Percentiles rank a stretch among this genome's conserved stretches.
These are phyloP conservation scores for Vulpes ferrilata DNA, from an alignment of 2,113 vertebrate species.

Conservation along the genomic window DNA sequence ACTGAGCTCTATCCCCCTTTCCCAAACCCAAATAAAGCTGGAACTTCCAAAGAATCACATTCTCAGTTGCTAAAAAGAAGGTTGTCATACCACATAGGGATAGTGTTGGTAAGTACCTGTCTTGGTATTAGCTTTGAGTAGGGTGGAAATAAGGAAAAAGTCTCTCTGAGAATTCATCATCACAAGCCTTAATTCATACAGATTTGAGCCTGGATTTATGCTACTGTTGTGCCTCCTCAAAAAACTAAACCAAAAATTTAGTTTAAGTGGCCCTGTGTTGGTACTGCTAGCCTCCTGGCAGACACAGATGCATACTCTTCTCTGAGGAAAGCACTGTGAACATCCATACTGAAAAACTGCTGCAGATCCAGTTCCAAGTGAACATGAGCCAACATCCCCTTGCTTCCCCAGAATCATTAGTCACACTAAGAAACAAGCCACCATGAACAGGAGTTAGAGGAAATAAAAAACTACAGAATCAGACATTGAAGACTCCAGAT, in stretches of 20 bases:
- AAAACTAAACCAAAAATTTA: not conserved
- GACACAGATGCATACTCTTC: not conserved
- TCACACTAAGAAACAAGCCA: not conserved
- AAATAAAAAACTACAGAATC: not conserved
- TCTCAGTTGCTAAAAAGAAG: not conserved
- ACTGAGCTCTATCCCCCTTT: not conserved
- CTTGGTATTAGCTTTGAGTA: not conserved
- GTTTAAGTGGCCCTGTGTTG: not conserved
- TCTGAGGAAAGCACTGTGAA: not conserved
- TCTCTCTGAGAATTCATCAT: not conserved
- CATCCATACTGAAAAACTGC: not conserved
- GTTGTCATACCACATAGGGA: not conserved
- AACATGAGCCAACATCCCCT: not conserved
- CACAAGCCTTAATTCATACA: not conserved
- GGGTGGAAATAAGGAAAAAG: not conserved
- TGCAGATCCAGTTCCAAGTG: not conserved
- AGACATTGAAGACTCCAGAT: not conserved
- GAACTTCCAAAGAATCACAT: not conserved
- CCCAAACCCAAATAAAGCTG: not conserved
- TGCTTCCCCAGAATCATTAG: not conserved
- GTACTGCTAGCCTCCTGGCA: not conserved
- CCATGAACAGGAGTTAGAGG: not conserved
- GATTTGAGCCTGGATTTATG: constrained; percentile 16
- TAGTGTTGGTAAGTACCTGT: not conserved
- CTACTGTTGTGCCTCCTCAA: not conserved